Evolutionary conservation across 2,113 vertebrate species (phyloP), one percentile per base, ranked within the genome.

Genomic region (Geococcyx californianus): DNA sequence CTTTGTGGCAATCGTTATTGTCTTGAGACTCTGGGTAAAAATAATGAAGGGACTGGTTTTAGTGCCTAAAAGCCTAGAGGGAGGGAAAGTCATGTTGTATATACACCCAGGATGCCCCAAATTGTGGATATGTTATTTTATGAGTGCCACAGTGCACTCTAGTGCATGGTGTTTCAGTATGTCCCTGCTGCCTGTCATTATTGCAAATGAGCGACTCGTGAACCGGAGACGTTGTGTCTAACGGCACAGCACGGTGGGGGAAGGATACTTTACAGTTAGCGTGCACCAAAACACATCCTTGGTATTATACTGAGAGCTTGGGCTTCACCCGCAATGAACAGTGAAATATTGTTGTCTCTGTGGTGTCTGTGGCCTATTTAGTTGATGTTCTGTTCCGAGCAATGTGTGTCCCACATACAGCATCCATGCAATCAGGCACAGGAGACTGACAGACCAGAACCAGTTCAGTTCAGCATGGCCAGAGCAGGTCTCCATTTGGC

Each of bases 341-440:
- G 69, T 77, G 56, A 81, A 92, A 93, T 64, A 72, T 3, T 84
- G 83, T 96, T 0, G 40, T 97, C 70, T 97, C 58, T 70, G 52
- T 96, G 93, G 31, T 94, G 91, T 97, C 73, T 87, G 84, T 94
- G 87, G 80, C 84, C 93, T 94, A n/a, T 77, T 82, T 21, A 69
- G 15, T 52, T 63, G 54, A 44, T 68, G 86, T 95, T 93, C 69
- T 96, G 92, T 90, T 95, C 83, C 62, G 49, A 96, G 92, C 77
- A 72, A 36, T 64, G 89, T 95, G 64, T 93, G 89, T 92, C 84
- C 60, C 3, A 1, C 36, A 1, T 69, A 68, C 6, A 75, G 64
- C 68, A 86, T 75, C 68, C 36, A 8, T 45, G n/a, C 44, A 81
- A 2, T 28, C 70, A 89, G 87, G 55, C 28, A 49, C 3, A 79